Evolutionary conservation across 2,888 invertebrate species (phyloP).

Genomic region (Alitta virens): DNA sequence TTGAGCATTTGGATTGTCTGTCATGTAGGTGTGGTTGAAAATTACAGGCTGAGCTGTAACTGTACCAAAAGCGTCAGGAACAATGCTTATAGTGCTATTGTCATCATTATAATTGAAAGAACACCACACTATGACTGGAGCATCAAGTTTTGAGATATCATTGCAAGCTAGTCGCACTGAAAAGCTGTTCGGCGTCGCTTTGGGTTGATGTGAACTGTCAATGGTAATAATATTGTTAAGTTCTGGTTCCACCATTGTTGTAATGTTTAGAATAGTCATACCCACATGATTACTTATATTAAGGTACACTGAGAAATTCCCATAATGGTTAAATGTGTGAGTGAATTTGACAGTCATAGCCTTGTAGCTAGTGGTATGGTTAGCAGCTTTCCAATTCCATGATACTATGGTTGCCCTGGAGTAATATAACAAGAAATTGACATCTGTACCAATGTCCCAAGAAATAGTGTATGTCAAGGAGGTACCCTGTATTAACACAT

Average conservation of each 20-base stretch:
- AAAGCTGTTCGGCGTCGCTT: background rate
- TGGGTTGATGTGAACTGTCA: background rate
- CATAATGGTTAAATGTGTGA: background rate
- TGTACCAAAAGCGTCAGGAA: background rate
- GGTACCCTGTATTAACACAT: too few species aligned
- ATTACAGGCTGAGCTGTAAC: background rate
- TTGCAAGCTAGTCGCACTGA: background rate
- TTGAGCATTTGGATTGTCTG: background rate
- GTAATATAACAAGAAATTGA: background rate
- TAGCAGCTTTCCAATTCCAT: background rate
- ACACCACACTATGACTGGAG: background rate
- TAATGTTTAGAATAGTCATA: background rate
- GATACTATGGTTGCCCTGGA: background rate
- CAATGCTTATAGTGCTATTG: background rate
- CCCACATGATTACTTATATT: background rate
- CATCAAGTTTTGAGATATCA: background rate
- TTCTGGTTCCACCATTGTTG: background rate
- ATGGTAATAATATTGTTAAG: background rate
- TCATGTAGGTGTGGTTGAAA: background rate
- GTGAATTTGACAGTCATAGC: background rate
- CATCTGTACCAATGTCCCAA: background rate
- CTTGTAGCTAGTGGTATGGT: background rate
- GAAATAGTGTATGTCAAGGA: background rate
- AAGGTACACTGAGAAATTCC: background rate
- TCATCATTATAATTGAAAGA: background rate